Base-by-base conservation (phyloP, 1,140 invertebrate species). In the Neodiprion lecontei region DNA sequence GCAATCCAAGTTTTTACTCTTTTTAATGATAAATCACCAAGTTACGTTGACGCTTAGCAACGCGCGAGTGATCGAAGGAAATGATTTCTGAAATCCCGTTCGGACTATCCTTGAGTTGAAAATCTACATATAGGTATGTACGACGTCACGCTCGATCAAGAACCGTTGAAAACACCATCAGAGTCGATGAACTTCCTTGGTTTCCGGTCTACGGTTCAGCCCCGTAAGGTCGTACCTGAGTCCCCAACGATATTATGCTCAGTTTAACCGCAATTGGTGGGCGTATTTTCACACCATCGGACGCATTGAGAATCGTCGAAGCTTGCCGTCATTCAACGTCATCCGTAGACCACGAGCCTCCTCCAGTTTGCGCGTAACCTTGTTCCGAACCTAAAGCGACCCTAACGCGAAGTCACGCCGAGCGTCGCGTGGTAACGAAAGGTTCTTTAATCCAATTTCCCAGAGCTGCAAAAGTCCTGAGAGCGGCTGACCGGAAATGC, bases 401-500 rank as follows among this genome's bases (percentile, higher is more conserved):
- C 78, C 80, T 85, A 85, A 85, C 79, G 79, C 82, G 83, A 77
- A 76, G 70, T 78, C 53, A 61, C 53, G 53, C 4, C 11, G 53
- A 14, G 53, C 53, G 53, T 61, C 11, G 53, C 53, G 53, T 9
- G 28, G 28, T 14, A 61, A 61, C 11, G n/a, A 61, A 61, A 14
- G 53, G 11, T 17, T 61, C n/a, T 77, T 78, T 87, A 86, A 87
- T 87, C 85, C 85, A 83, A 85, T 87, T 84, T 79, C 73, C 72
- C 75, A 72, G 53, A 61, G 53, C 53, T 14, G 11, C 53, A 14
- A 82, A 81, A 81, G 78, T 82, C 28, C 28, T 80, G 83, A 78
- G 84, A 85, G 85, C 73, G 76, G 80, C 77, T 83, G 83, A 84
- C 85, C 85, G 83, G 84, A 86, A 86, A 75, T 76, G 75, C 68